phyloP scores from a whole-genome alignment of 2,797 vertebrate species.

The Iguana delicatissima region DNA sequence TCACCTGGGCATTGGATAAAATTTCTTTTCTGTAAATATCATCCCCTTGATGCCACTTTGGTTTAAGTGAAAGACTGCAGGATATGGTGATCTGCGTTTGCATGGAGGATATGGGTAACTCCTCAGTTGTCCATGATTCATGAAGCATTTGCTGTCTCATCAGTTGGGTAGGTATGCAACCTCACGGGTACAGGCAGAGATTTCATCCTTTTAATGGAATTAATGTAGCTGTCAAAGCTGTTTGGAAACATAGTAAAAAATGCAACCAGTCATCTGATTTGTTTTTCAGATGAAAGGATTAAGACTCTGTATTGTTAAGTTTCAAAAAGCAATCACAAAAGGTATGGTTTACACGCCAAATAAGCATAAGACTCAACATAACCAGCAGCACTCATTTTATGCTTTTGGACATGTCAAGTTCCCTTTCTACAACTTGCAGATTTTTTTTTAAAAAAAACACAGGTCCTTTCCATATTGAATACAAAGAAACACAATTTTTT shows the following conservation, averaged over 20 bases:
- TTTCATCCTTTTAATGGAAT: background rate
- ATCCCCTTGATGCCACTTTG: background rate
- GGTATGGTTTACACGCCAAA: background rate
- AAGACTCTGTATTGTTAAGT: background rate
- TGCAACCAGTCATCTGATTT: background rate
- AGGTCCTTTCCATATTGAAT: too few relatives aligned
- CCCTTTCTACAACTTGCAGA: too few relatives aligned
- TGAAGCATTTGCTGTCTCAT: background rate
- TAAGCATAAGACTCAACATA: background rate
- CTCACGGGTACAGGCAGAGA: background rate
- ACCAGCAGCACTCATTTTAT: background rate
- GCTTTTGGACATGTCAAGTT: too few relatives aligned
- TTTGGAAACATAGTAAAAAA: background rate
- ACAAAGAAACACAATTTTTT: too few relatives aligned
- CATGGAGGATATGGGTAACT: too few relatives aligned
- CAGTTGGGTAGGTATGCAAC: background rate
- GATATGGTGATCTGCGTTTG: background rate
- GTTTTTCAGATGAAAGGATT: background rate
- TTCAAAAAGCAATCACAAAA: slow-evolving; percentile 4
- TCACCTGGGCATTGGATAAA: background rate
- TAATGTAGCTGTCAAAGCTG: background rate
- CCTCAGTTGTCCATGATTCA: background rate
- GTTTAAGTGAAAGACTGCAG: background rate
- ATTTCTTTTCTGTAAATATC: background rate
- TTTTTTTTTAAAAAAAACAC: too few relatives aligned